Evolutionary conservation across 2,797 vertebrate genomes (phyloP), one percentile per base, ranked within the genome.

Genomic region (Distichodus sexfasciatus): DNA sequence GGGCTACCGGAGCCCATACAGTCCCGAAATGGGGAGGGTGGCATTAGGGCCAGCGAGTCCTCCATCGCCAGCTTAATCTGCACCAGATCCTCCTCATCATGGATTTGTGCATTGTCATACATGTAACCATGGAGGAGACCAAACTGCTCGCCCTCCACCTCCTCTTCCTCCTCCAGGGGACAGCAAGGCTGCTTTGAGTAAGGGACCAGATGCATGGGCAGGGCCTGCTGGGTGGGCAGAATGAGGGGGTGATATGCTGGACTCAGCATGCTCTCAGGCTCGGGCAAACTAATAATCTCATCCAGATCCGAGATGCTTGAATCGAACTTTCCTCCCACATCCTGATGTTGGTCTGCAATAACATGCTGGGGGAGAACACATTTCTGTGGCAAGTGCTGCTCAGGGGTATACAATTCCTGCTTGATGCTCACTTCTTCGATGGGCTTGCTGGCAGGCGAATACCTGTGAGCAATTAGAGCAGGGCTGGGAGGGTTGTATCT

Each of bases 1-100:
- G 93, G 94, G 79, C 91, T 94, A 78, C 86, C 87, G 0, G 94
- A 90, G 74, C 86, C 90, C 54, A 90, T 82, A 0, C 91, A 93
- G 90, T 99, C 96, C 73, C 96, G 90, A 72, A 99, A 99, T 23
- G 96, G 96, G 5, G 96, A 98, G 0, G 96, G 97, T 0, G 96
- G 97, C 1, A 94, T 99, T 66, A 99, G 85, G 0, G 94, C 93
- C 0, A 94, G 84, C 2, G 95, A 93, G 53, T 93, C 94, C 80
- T 92, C 95, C 0, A 92, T 82, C 43, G 91, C 90, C 47, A 92
- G 66, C 83, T 94, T 96, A 80, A 90, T 83, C 77, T 90, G 89
- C 0, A 79, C 85, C 0, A 81, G 81, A 68, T 91, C 92, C 41
- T 90, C 89, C 79, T 90, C 87, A 0, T 94, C 88, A 0, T 88